Evolutionary conservation across 2,113 vertebrate species (phyloP).

Genomic region (Coreoperca whiteheadi): DNA sequence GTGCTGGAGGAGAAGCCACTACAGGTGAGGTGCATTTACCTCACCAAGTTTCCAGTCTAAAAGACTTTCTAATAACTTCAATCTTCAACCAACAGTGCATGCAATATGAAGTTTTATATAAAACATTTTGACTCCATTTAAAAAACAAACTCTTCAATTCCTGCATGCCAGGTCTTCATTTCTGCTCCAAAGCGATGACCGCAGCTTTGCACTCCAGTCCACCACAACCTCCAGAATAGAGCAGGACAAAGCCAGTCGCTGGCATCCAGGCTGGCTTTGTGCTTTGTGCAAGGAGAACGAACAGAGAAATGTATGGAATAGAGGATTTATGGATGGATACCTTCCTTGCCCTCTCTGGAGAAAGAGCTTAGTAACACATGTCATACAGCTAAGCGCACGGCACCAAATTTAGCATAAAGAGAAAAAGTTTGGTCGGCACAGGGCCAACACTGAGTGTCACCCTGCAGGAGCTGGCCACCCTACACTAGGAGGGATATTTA

Average conservation of each 20-base stretch:
- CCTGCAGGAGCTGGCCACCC: slow-evolving; percentile 43
- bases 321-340: slow-evolving; percentile 25
- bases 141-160: slow-evolving; percentile 54
- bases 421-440: slow-evolving; percentile 49
- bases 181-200: slow-evolving; percentile 65
- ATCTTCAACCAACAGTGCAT: slow-evolving; percentile 22
- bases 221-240: slow-evolving; percentile 68
- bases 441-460: slow-evolving; percentile 33
- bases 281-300: slow-evolving; percentile 25
- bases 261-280: slow-evolving; percentile 17
- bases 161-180: slow-evolving; percentile 54
- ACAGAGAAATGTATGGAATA: slow-evolving; percentile 20
- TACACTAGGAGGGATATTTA: slow-evolving; percentile 66
- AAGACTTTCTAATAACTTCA: slow-evolving; percentile 13
- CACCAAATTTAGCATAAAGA: slow-evolving; percentile 41
- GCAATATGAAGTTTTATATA: slow-evolving; percentile 31
- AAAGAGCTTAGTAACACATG: slow-evolving; percentile 39
- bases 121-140: slow-evolving; percentile 40
- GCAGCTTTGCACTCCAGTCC: slow-evolving; percentile 65
- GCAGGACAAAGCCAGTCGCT: slow-evolving; percentile 32
- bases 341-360: slow-evolving; percentile 33
- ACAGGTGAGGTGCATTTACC: slow-evolving; percentile 26
- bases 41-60: neutral
- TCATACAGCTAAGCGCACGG: slow-evolving; percentile 38
- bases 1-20: slow-evolving; percentile 1